A percentile compares a stretch with the other conserved stretches of the same genome.
phyloP scores from a whole-genome alignment of 2,888 invertebrate genomes.

The Plebejus argus region DNA sequence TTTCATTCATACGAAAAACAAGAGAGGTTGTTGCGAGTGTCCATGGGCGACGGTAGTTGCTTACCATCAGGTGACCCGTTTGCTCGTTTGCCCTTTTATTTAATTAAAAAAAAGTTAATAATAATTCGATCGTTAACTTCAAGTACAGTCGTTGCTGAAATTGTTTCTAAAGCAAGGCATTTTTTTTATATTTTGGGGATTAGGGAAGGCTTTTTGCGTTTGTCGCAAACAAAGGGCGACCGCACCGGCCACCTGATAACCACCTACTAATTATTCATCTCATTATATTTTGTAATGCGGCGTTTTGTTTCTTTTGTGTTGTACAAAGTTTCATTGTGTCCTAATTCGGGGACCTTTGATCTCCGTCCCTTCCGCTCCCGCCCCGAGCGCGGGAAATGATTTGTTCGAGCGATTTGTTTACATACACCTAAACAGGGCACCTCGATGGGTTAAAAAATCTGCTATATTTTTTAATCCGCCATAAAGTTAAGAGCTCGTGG shows the following conservation, averaged over 20 bases:
- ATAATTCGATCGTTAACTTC: no score
- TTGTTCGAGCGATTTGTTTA: not conserved
- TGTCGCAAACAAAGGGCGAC: not conserved
- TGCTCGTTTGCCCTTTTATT: no score
- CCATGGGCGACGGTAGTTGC: no score
- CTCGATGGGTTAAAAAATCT: not conserved
- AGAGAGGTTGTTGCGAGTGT: no score
- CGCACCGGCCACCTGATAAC: not conserved
- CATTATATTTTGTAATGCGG: not conserved
- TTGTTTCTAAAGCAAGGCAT: no score
- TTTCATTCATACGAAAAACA: no score
- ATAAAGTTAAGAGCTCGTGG: no score
- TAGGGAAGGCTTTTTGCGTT: not conserved
- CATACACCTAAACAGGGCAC: not conserved
- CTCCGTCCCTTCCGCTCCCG: not conserved
- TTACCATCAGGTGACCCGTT: no score
- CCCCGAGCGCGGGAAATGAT: not conserved
- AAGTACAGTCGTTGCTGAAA: no score
- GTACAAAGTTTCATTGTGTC: not conserved
- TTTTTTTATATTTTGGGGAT: no score
- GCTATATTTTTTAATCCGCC: not conserved
- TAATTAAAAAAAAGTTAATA: no score
- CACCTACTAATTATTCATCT: not conserved
- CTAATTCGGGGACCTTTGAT: not conserved
- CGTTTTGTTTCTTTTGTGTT: conserved; percentile 5